These are phyloP conservation scores for Lordiphosa mommai DNA, from an alignment of 1,140 invertebrate species.

Conservation along the genomic window DNA sequence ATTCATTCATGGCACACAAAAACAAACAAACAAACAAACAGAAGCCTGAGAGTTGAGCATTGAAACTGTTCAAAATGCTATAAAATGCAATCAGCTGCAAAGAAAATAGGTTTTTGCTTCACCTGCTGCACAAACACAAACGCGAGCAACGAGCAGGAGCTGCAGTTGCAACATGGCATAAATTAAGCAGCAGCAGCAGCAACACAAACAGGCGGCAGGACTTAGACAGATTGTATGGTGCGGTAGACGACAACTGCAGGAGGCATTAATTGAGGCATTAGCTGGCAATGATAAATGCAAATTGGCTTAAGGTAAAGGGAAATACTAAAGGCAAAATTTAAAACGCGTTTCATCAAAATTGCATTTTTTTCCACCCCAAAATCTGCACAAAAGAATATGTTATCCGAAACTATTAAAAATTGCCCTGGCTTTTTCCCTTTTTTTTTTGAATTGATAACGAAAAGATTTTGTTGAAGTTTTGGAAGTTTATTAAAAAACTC, in stretches of 20 bases:
- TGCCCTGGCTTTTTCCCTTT: slow-evolving; percentile 44
- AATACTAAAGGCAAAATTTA: background rate
- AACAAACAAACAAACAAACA: slow-evolving; percentile 22
- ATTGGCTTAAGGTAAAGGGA: slow-evolving; percentile 13
- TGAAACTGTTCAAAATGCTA: slow-evolving; percentile 45
- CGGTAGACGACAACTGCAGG: slow-evolving; percentile 1
- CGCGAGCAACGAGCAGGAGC: background rate
- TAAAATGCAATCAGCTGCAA: slow-evolving; percentile 76
- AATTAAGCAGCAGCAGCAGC: slow-evolving; percentile 59
- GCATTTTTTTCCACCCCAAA: slow-evolving; percentile 12
- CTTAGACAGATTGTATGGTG: slow-evolving; percentile 36
- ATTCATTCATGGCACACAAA: slow-evolving; percentile 45
- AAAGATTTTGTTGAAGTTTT: slow-evolving; percentile 64
- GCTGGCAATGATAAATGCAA: slow-evolving; percentile 31
- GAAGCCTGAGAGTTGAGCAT: slow-evolving; percentile 12
- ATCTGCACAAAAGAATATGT: slow-evolving; percentile 54
- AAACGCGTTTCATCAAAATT: background rate
- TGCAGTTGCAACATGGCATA: slow-evolving; percentile 48
- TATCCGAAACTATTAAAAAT: slow-evolving; percentile 33
- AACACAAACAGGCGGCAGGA: slow-evolving; percentile 30
- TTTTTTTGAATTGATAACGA: slow-evolving; percentile 39
- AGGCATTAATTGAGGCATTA: slow-evolving; percentile 27
- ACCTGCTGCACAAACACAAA: slow-evolving; percentile 48
- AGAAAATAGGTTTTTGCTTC: slow-evolving; percentile 65
- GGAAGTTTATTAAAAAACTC: slow-evolving; percentile 69